Percentiles rank a stretch among this genome's conserved stretches.
phyloP scores from a whole-genome alignment of 2,888 invertebrate species.

The Stenchaetothrips biformis region DNA sequence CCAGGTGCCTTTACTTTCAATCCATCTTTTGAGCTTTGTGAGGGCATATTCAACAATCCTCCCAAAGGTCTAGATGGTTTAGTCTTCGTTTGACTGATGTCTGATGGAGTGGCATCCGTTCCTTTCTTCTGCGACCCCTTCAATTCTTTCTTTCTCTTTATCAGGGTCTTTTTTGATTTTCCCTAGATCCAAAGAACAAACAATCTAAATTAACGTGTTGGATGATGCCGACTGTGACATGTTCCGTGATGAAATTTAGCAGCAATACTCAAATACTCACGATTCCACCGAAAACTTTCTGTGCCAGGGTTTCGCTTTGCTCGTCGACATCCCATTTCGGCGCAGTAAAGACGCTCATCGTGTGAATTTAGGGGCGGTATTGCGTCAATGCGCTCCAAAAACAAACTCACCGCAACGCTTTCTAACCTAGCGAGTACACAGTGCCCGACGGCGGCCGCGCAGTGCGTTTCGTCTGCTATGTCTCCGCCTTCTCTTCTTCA shows the following conservation, averaged over 20 bases:
- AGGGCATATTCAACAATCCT: not conserved
- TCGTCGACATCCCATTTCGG: not conserved
- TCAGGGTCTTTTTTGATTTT: not conserved
- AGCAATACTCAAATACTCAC: not conserved
- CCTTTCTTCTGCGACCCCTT: not conserved
- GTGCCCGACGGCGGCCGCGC: too few relatives aligned
- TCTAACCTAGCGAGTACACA: too few relatives aligned
- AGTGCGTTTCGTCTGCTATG: too few relatives aligned
- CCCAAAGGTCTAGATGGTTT: not conserved
- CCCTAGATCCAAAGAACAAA: not conserved
- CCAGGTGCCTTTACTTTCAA: not conserved
- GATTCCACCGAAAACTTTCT: not conserved
- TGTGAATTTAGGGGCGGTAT: not conserved
- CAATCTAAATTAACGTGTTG: not conserved
- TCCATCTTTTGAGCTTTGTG: not conserved
- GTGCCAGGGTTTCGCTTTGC: not conserved
- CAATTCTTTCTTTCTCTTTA: not conserved
- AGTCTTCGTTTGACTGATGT: not conserved
- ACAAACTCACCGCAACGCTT: too few relatives aligned
- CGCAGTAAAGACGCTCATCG: not conserved
- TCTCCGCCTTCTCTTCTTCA: too few relatives aligned
- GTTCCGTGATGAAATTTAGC: not conserved
- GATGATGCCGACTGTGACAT: not conserved
- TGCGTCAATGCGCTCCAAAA: too few relatives aligned
- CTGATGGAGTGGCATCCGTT: not conserved